phyloP scores from a whole-genome alignment of 1,140 invertebrate genomes.

The Dreissena polymorpha region DNA sequence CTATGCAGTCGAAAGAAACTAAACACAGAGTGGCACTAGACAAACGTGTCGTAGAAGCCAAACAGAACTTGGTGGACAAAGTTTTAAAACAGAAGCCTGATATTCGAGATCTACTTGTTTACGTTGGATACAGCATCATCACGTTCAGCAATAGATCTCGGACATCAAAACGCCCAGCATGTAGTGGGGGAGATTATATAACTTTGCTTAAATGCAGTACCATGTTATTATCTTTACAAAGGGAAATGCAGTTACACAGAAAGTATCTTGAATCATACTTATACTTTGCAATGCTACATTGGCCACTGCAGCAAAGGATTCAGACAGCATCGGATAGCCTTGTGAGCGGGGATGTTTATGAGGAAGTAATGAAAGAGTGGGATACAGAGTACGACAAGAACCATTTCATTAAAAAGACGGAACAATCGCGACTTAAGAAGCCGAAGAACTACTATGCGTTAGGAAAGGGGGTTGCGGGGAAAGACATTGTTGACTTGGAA shows the following conservation, averaged over 20 bases:
- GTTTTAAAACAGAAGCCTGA: background rate
- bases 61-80: background rate
- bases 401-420: constrained; percentile 23
- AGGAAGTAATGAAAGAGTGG: constrained; percentile 32
- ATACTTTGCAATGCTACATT: constrained; percentile 41
- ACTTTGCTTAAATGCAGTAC: constrained; percentile 14
- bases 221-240: constrained; percentile 2
- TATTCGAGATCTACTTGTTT: constrained; percentile 30
- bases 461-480: constrained; percentile 34
- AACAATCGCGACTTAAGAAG: constrained; percentile 9
- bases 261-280: constrained; percentile 30
- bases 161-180: background rate
- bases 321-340: background rate
- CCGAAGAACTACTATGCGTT: constrained; percentile 42
- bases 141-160: background rate
- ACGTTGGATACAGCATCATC: constrained; percentile 35
- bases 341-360: background rate
- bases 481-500: constrained; percentile 40
- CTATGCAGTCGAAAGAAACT: constrained; percentile 1
- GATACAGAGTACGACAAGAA: constrained; percentile 20
- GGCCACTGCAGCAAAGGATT: constrained; percentile 15
- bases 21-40: background rate
- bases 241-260: background rate
- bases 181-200: background rate
- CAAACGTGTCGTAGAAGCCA: constrained; percentile 1